A percentile compares a stretch with the other conserved stretches of the same genome.
Evolutionary conservation across 2,113 vertebrate species (phyloP).

Genomic region (Pleuronectes platessa): DNA sequence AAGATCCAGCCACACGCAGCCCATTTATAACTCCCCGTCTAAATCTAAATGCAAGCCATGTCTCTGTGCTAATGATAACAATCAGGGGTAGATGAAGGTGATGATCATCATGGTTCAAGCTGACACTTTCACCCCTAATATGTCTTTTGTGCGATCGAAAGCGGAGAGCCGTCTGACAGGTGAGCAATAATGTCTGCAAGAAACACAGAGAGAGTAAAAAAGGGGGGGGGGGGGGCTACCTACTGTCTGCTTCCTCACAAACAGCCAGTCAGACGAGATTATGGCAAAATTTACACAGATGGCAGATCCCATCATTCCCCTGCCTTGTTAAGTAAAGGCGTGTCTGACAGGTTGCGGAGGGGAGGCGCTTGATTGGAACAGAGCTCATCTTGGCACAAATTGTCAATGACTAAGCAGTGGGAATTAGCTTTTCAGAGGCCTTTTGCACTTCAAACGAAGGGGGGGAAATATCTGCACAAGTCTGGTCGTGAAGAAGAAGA

Average conservation of each 20-base stretch:
- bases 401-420: conserved; percentile 61
- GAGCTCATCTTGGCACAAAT: conserved; percentile 61
- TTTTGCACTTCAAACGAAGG: conserved; percentile 35
- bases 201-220: conserved; percentile 19
- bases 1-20: conserved; percentile 28
- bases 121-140: conserved; percentile 51
- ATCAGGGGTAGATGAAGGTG: conserved; percentile 41
- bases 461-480: conserved; percentile 16
- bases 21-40: conserved; percentile 28
- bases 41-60: conserved; percentile 31
- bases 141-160: conserved; percentile 47
- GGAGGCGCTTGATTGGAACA: conserved; percentile 41
- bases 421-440: conserved; percentile 57
- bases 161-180: conserved; percentile 48
- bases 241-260: conserved; percentile 3
- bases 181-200: conserved; percentile 57
- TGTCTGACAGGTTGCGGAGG: conserved; percentile 49
- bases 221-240: not conserved
- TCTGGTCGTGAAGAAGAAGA: conserved; percentile 3
- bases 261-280: conserved; percentile 64
- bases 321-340: conserved; percentile 61
- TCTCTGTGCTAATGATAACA: conserved; percentile 51
- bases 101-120: conserved; percentile 56
- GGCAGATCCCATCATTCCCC: conserved; percentile 65
- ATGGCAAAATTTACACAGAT: conserved; percentile 70